Evolutionary conservation across 2,888 invertebrate genomes (phyloP), one percentile per base, ranked within the genome.

Genomic region (Kryphioiulus occultus): DNA sequence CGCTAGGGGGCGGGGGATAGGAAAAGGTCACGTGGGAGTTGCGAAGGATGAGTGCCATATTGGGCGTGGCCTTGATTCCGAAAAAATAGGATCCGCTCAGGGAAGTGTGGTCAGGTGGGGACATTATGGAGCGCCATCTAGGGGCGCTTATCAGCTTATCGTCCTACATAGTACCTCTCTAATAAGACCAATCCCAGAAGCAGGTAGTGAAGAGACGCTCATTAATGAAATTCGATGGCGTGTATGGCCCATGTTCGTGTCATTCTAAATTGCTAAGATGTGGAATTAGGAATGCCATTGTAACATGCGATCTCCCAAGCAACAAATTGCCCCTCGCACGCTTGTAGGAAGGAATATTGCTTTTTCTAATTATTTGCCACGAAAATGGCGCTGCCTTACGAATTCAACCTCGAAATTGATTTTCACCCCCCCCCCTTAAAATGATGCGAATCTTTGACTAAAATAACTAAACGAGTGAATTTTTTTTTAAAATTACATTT

Each of bases 71-170:
- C 68, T 22, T 10, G 68, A 26, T 26, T 26, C 68, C 26, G 26
- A 10, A 12, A 68, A 68, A 26, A 26, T 68, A 10, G 47, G 68
- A 68, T 68, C 68, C 68, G 68, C 68, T 10, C 68, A 12, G 10
- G 68, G n/a, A n/a, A n/a, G n/a, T n/a, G n/a, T n/a, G n/a, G n/a
- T n/a, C n/a, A n/a, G n/a, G n/a, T n/a, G n/a, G n/a, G n/a, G n/a
- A n/a, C n/a, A n/a, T n/a, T n/a, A 39, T 68, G 53, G 68, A n/a
- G 68, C 26, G 68, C 53, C 53, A 59, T n/a, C 53, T 59, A 59
- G 53, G 0, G 53, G 0, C n/a, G n/a, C 4, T n/a, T n/a, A 59
- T 39, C 39, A 39, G 39, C 9, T 39, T 39, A 39, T n/a, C n/a
- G n/a, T n/a, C n/a, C n/a, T n/a, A n/a, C n/a, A n/a, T n/a, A n/a